Evolutionary conservation across 2,888 invertebrate species (phyloP).

Genomic region (Lydus trimaculatus): DNA sequence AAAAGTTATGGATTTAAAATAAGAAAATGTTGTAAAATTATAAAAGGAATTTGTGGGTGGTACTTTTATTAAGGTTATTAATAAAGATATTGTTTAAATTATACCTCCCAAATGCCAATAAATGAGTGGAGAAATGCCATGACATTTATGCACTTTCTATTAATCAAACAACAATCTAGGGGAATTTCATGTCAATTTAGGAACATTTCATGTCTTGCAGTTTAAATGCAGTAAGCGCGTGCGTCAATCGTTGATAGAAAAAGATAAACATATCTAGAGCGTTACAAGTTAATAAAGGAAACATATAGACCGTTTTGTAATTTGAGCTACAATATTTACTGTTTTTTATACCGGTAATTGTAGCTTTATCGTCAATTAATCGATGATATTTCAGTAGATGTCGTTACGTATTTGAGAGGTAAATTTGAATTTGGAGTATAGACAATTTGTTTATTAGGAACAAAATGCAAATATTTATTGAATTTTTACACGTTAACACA

Average conservation of each 20-base stretch:
- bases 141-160: constrained; percentile 23
- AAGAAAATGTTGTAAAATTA: background rate
- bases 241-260: background rate
- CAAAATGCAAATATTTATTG: constrained; percentile 50
- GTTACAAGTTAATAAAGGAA: background rate
- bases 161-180: constrained; percentile 4
- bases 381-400: background rate
- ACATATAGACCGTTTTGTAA: background rate
- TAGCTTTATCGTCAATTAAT: background rate
- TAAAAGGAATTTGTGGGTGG: background rate
- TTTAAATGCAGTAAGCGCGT: background rate
- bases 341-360: too few relatives aligned
- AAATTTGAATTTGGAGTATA: background rate
- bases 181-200: background rate
- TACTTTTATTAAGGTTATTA: background rate
- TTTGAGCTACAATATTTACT: too few relatives aligned
- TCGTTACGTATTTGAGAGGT: background rate
- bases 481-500: constrained; percentile 37
- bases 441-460: constrained; percentile 17
- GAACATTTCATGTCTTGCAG: background rate
- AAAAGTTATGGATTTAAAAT: background rate
- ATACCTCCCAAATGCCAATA: constrained; percentile 66
- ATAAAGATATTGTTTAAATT: constrained; percentile 23
- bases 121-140: constrained; percentile 55
- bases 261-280: background rate